Base-by-base conservation (phyloP, 2,113 vertebrate species). In the Paramisgurnus dabryanus region DNA sequence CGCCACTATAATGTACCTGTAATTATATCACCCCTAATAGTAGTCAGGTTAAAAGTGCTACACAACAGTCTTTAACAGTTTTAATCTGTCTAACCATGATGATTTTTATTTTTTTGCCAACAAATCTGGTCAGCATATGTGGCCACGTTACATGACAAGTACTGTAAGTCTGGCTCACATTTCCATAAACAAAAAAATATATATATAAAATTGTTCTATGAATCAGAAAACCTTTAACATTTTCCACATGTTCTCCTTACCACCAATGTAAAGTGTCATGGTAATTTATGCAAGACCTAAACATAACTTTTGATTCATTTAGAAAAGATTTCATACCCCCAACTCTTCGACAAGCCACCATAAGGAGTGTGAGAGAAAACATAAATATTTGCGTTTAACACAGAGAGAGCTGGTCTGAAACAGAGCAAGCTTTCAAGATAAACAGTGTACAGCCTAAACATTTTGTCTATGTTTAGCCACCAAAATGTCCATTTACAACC, bases 381-480 rank as follows among this genome's bases (percentile, higher is more conserved):
- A 82, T 85, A 80, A 80, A 85, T 74, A 80, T 80, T 78, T 13
- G 63, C 75, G 43, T 82, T 65, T 67, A 67, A 83, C 76, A 84
- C 64, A 82, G 17, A 80, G 34, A 82, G 22, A 80, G 34, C 40
- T 12, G 45, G 53, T 13, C 18, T 22, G 2, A 50, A 63, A 39
- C 57, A 53, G 41, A 12, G 13, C 22, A 53, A 70, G 43, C 43
- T 53, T 57, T n/a, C 22, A 55, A 40, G 53, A 68, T 40, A 41
- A 60, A 11, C 67, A 18, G 78, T 82, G 76, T 78, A 76, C 73
- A 77, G 83, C 84, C 87, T 34, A 81, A 87, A 86, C 85, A 92
- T 80, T 84, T 49, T 69, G 85, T 78, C 76, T 76, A 50, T 87
- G 84, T 83, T 89, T 73, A 84, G 80, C 79, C 78, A 74, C 22